Base-by-base conservation (phyloP, 2,113 vertebrate genomes). In the Asarcornis scutulata region DNA sequence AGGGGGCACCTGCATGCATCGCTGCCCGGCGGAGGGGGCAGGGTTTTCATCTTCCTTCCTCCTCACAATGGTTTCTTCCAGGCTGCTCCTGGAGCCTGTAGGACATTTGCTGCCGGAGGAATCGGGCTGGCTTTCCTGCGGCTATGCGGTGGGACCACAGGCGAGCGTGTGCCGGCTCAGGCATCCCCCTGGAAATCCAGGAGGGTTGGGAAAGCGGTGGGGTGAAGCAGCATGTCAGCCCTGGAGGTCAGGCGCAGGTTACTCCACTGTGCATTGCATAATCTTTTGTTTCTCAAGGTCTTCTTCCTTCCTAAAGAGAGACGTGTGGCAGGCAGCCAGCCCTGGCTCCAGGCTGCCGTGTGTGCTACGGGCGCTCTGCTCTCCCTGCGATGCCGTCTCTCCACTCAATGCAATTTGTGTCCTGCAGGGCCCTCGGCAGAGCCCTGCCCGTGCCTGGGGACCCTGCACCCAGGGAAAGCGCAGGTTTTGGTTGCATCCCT, bases 251-350 rank as follows among this genome's bases (percentile, higher is more conserved):
- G 64, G 22, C 44, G 0, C 59, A 16, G 91, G 85, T 63, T 58
- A 62, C 69, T 48, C 59, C 3, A 4, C 58, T 40, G 40, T 12
- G 95, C 80, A 2, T 56, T 71, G 84, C 68, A 29, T 83, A 68
- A 77, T 55, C 91, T 91, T 95, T 87, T 81, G 88, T 91, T 86
- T 59, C 82, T 84, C 82, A 77, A 96, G 91, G 82, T 87, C 86
- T 84, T 48, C 80, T 50, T 53, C 90, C 80, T 91, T 74, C 85
- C 91, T 9, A 8, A 68, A 68, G 78, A 64, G 53, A 13, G 64
- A 8, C 15, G 26, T 3, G 52, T 60, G 78, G 88, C 79, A 34
- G 68, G 62, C 13, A 22, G 68, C 75, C 69, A 76, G 89, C 27
- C 18, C 6, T 21, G 21, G 82, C 63, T 94, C 83, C 60, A 5